Evolutionary conservation across 2,888 invertebrate species (phyloP).

Genomic region (Amphipoea oculea): DNA sequence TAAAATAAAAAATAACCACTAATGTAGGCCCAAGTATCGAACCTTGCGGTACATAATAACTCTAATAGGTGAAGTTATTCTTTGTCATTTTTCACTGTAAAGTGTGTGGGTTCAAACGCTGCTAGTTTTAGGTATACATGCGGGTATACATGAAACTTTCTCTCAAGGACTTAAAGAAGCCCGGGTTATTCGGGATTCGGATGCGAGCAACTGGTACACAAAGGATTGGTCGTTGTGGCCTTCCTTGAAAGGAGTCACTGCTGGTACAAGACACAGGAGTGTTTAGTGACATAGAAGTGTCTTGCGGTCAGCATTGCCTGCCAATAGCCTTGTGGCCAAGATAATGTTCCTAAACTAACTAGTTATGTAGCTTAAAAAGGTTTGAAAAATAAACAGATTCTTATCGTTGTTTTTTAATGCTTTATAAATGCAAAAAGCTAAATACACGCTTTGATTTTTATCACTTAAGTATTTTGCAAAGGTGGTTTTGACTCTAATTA

Average conservation of each 20-base stretch:
- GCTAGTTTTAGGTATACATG: neutral
- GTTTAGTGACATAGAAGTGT: neutral
- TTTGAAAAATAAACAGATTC: neutral
- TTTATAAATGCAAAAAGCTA: neutral
- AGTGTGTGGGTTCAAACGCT: neutral
- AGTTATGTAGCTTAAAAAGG: neutral
- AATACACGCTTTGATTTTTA: constrained; percentile 15
- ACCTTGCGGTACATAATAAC: neutral
- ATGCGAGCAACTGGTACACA: neutral
- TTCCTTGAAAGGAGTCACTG: neutral
- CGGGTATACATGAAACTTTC: neutral
- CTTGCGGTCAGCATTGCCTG: neutral
- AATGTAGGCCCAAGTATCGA: neutral
- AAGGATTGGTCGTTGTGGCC: neutral
- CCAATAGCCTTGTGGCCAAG: neutral
- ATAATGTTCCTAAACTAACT: neutral
- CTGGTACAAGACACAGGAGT: neutral
- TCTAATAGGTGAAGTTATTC: neutral
- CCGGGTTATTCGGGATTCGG: neutral
- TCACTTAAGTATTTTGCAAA: neutral
- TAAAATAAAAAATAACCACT: neutral
- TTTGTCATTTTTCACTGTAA: neutral
- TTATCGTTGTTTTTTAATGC: neutral
- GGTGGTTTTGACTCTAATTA: neutral
- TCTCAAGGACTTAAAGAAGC: neutral